A percentile compares a stretch with the other conserved stretches of the same genome.
phyloP scores from a whole-genome alignment of 1,140 invertebrate species.

The Hermetia illucens region DNA sequence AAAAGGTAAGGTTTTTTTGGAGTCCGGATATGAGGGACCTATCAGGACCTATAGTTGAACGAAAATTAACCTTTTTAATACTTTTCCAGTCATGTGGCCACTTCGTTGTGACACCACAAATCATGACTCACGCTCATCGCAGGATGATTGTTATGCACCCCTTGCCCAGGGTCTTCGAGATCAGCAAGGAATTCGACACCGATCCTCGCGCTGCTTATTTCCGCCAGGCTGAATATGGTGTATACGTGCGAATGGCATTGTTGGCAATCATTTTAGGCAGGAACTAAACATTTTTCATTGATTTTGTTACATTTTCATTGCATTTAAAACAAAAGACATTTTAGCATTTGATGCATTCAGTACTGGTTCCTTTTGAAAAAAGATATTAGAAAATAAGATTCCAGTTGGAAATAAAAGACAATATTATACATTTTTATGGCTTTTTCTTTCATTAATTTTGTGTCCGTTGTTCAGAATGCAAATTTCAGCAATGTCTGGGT shows the following conservation, averaged over 20 bases:
- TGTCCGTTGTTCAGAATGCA: too few species aligned
- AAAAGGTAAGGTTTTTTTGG: constrained; percentile 34
- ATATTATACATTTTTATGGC: too few species aligned
- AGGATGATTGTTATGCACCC: constrained; percentile 97
- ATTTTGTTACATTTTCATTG: too few species aligned
- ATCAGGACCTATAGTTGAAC: background rate
- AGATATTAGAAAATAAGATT: too few species aligned
- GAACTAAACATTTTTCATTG: too few species aligned
- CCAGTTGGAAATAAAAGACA: too few species aligned
- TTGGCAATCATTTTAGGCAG: constrained; percentile 77
- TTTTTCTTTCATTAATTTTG: too few species aligned
- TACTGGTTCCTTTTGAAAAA: too few species aligned
- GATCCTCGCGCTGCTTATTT: constrained; percentile 97
- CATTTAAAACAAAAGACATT: too few species aligned
- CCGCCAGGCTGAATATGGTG: constrained; percentile 91
- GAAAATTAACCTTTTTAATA: constrained; percentile 4
- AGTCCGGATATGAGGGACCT: background rate
- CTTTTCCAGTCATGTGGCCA: constrained; percentile 53
- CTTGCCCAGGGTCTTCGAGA: constrained; percentile 87
- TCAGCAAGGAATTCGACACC: constrained; percentile 83
- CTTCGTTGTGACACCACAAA: constrained; percentile 80
- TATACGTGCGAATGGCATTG: constrained; percentile 97
- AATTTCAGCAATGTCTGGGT: too few species aligned
- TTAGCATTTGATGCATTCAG: too few species aligned
- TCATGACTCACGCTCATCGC: constrained; percentile 89